These are phyloP conservation scores for Apodemia duryi DNA, from an alignment of 2,888 invertebrate species.

Conservation along the genomic window DNA sequence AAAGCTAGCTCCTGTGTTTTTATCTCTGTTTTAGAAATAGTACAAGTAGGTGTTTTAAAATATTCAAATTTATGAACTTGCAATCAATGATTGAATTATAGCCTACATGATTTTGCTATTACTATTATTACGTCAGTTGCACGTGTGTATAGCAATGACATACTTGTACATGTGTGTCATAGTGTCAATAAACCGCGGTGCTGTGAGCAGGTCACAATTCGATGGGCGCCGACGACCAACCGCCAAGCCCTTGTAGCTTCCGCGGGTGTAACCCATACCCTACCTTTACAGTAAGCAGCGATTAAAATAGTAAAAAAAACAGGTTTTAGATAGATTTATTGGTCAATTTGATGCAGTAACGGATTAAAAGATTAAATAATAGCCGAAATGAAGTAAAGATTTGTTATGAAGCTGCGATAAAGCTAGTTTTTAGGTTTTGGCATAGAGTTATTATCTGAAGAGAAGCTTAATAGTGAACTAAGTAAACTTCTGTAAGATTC, in stretches of 20 bases:
- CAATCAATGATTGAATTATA: too few species aligned
- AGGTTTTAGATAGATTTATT: background rate
- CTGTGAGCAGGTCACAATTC: conserved; percentile 31
- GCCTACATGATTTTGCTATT: background rate
- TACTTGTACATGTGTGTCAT: conserved; percentile 33
- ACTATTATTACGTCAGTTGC: conserved; percentile 19
- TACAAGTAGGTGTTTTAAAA: too few species aligned
- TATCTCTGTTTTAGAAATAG: too few species aligned
- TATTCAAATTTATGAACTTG: too few species aligned
- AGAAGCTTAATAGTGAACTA: too few species aligned
- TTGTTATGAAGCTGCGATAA: background rate
- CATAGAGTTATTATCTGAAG: too few species aligned
- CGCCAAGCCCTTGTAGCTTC: conserved; percentile 37
- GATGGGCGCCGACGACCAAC: conserved; percentile 23
- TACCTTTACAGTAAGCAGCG: conserved; percentile 5
- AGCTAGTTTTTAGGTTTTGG: too few species aligned
- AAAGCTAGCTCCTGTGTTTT: too few species aligned
- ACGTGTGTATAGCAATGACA: conserved; percentile 59
- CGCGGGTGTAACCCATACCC: conserved; percentile 22
- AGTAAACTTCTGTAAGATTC: too few species aligned
- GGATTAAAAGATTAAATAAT: background rate
- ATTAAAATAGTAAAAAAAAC: conserved; percentile 10
- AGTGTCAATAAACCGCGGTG: conserved; percentile 39
- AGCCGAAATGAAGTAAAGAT: background rate
- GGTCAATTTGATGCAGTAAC: conserved; percentile 6